phyloP scores from a whole-genome alignment of 2,888 invertebrate species.

The Pantelozetes paolii region DNA sequence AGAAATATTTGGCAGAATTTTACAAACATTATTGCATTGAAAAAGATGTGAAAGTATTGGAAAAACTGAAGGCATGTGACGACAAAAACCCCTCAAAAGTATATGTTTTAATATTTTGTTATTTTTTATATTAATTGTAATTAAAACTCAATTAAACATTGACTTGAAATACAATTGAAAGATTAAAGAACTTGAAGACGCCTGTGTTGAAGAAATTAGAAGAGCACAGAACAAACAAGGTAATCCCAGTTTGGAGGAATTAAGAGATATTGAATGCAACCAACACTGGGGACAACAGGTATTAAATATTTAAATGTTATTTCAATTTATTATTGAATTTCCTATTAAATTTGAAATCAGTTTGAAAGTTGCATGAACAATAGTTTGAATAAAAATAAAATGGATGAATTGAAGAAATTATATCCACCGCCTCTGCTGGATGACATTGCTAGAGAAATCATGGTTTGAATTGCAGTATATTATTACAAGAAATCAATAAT shows the following conservation, averaged over 20 bases:
- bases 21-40: no score
- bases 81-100: no score
- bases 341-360: neutral
- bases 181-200: neutral
- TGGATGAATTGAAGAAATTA: neutral
- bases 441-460: neutral
- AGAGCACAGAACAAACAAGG: neutral
- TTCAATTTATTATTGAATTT: neutral
- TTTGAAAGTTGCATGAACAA: neutral
- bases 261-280: neutral
- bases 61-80: no score
- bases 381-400: neutral
- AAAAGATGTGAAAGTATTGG: no score
- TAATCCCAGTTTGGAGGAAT: neutral
- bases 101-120: no score
- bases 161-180: neutral
- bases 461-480: neutral
- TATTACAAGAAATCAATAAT: no score
- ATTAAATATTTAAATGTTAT: neutral
- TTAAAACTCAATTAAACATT: no score
- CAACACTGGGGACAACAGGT: neutral
- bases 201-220: neutral
- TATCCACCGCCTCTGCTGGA: neutral
- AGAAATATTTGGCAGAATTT: no score
- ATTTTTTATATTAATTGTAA: no score